A percentile compares a stretch with the other conserved stretches of the same genome.
phyloP scores from a whole-genome alignment of 2,888 invertebrate genomes.

The Stenichneumon culpator region DNA sequence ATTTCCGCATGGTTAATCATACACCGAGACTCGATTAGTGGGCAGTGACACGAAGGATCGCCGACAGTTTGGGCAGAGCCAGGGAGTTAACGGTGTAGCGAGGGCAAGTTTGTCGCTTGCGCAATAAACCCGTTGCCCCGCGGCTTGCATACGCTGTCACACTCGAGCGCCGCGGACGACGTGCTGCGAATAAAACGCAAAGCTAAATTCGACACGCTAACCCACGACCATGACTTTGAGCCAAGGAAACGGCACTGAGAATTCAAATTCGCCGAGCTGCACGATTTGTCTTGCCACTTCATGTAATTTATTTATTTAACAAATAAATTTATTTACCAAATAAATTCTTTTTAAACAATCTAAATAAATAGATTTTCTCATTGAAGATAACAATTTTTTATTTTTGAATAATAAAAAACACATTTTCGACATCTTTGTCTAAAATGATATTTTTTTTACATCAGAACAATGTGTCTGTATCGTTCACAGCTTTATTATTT shows the following conservation, averaged over 20 bases:
- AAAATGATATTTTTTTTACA: not conserved
- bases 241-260: not conserved
- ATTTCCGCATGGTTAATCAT: constrained; percentile 3
- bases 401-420: not conserved
- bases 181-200: not conserved
- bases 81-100: constrained; percentile 7
- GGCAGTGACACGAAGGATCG: constrained; percentile 15
- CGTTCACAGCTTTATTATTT: not conserved
- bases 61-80: constrained; percentile 3
- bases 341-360: not conserved
- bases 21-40: constrained; percentile 3
- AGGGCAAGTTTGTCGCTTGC: constrained; percentile 11
- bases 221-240: not conserved
- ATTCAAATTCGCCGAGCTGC: not conserved
- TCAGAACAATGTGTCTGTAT: not conserved
- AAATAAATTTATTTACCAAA: too few species aligned
- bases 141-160: not conserved
- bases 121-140: constrained; percentile 15
- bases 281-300: not conserved
- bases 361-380: not conserved
- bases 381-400: not conserved
- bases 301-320: not conserved
- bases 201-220: not conserved
- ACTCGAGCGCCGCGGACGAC: not conserved
- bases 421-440: not conserved